Evolutionary conservation across 2,113 vertebrate genomes (phyloP).

Genomic region (Panthera tigris): DNA sequence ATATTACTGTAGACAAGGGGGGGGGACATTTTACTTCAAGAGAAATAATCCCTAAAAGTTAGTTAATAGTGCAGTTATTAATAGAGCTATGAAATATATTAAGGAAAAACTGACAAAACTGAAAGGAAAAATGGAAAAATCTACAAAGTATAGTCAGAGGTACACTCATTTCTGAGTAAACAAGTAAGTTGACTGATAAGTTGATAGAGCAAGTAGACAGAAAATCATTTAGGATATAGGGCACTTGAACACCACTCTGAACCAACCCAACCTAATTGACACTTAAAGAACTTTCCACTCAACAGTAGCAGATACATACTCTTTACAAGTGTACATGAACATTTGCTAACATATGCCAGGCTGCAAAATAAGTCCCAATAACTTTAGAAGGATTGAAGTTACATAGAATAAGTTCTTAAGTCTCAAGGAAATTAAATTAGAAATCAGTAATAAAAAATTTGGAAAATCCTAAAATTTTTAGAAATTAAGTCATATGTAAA

Average conservation of each 20-base stretch:
- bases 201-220: neutral
- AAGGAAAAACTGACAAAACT: neutral
- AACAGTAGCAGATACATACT: neutral
- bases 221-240: neutral
- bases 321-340: neutral
- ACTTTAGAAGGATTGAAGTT: neutral
- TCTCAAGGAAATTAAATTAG: neutral
- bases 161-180: neutral
- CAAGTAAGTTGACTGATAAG: neutral
- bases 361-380: neutral
- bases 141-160: neutral
- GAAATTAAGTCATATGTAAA: neutral
- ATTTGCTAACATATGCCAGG: neutral
- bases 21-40: neutral
- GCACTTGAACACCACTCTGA: neutral
- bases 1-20: neutral
- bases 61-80: neutral
- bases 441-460: neutral
- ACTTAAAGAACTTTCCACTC: neutral
- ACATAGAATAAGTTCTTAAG: neutral
- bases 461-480: neutral
- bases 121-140: neutral
- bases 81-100: neutral
- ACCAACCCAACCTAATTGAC: neutral
- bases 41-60: neutral